Base-by-base conservation (phyloP, 2,797 vertebrate genomes). In the Halcyon badia region DNA sequence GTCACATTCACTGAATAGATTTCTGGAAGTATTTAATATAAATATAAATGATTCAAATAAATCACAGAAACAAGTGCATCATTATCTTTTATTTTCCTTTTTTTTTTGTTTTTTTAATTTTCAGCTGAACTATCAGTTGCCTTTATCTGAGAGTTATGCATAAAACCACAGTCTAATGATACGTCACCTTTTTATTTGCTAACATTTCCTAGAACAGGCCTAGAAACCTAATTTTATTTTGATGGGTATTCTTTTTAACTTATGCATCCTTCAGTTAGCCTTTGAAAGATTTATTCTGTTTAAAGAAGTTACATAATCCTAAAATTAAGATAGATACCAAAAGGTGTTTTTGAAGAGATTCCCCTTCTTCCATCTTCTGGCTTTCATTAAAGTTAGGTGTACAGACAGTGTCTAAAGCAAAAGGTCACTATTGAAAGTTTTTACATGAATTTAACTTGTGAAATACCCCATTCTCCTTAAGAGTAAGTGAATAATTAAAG, bases 161-260 rank as follows among this genome's bases (percentile, higher is more conserved):
- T 5, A 86, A 79, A 88, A 28, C 9, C 10, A 58, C 14, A 58
- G 26, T 9, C 2, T 71, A 18, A 44, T 44, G 17, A 24, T 37
- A 31, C 0, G 1, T 4, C 6, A 65, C 0, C 2, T 60, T 75
- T 76, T 76, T 35, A 10, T 18, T 78, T 72, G 9, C 5, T 57
- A 72, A 3, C 2, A 39, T 61, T 92, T 84, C 30, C 57, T 62
- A 26, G 37, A 71, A 76, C 11, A 87, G 19, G 69, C 7, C 8
- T 62, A 76, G 39, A 80, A 80, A 64, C 6, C 2, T 52, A 7
- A 21, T 48, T 84, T 90, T 24, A 62, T 61, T 91, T 88, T 89
- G 14, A 35, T 3, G 3, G 25, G 2, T 30, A 21, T 48, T 21
- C 10, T 54, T 79, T 66, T 54, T 41, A 52, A 54, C 7, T 49